Conservation (phyloP, 1,140 invertebrate genomes). For the Orius insidiosus region DNA sequence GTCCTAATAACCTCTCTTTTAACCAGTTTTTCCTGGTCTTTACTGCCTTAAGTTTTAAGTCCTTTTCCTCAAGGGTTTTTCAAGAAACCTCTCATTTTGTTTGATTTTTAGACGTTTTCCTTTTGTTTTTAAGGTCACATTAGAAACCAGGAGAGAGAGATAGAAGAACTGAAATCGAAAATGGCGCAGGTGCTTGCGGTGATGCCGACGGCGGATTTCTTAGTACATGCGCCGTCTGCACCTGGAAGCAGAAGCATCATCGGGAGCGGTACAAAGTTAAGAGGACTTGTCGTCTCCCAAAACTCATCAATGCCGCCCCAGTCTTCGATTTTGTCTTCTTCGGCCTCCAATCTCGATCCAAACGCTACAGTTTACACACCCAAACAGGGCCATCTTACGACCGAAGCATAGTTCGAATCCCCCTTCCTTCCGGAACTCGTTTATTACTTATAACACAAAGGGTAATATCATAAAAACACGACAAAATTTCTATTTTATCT, state of each 20-base stretch:
- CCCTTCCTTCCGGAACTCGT: background rate
- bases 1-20: too few species aligned
- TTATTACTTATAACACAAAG: too few species aligned
- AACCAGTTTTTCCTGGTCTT: too few species aligned
- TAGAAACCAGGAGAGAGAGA: constrained; percentile 70
- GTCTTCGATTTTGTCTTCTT: constrained; percentile 21
- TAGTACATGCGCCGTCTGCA: constrained; percentile 22
- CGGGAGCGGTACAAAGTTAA: too few species aligned
- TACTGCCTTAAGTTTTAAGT: too few species aligned
- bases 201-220: constrained; percentile 55
- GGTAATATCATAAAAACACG: too few species aligned
- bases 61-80: too few species aligned
- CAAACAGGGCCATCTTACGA: constrained; percentile 28
- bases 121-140: constrained; percentile 42
- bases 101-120: too few species aligned
- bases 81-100: too few species aligned
- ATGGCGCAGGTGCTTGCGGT: constrained; percentile 82
- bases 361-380: constrained; percentile 85
- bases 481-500: too few species aligned
- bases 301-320: constrained; percentile 41
- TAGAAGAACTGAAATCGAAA: constrained; percentile 75
- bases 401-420: constrained; percentile 13
- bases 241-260: background rate
- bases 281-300: too few species aligned
- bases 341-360: constrained; percentile 60